These are phyloP conservation scores for Barnardius zonarius DNA, from an alignment of 2,113 vertebrate genomes.

Conservation along the genomic window DNA sequence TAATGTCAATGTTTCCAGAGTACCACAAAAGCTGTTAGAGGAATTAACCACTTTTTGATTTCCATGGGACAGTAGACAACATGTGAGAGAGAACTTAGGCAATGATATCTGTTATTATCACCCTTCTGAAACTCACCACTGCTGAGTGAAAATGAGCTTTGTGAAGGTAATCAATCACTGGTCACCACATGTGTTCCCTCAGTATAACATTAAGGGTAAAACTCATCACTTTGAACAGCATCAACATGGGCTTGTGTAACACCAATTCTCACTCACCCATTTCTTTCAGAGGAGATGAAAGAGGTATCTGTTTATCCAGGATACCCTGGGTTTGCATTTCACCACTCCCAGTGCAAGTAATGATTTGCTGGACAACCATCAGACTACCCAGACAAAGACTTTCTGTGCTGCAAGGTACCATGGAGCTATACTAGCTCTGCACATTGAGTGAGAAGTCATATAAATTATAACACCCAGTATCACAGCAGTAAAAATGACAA, in stretches of 20 bases:
- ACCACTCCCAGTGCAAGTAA: neutral
- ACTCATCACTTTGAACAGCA: constrained; percentile 47
- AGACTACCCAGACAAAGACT: neutral
- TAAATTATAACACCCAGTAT: neutral
- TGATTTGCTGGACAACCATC: neutral
- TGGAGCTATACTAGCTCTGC: neutral
- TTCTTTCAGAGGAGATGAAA: constrained; percentile 40
- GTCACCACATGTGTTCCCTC: constrained; percentile 46
- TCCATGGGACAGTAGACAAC: constrained; percentile 4
- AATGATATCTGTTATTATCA: constrained; percentile 48
- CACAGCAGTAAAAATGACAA: neutral
- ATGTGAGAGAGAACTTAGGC: constrained; percentile 33
- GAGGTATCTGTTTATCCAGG: constrained; percentile 7
- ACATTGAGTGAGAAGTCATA: neutral
- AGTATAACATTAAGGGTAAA: constrained; percentile 42
- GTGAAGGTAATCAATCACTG: constrained; percentile 53
- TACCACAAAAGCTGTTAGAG: neutral
- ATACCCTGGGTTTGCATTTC: constrained; percentile 16
- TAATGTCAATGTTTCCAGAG: neutral
- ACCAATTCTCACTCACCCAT: constrained; percentile 43
- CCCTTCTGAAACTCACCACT: constrained; percentile 51
- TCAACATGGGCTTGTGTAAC: constrained; percentile 18
- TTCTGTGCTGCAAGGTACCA: neutral
- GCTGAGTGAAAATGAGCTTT: constrained; percentile 57
- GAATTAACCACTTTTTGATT: constrained; percentile 30